Conservation (phyloP, 30 jellyfish, hydroid and myxozoan species). For the Mastigias papua region DNA sequence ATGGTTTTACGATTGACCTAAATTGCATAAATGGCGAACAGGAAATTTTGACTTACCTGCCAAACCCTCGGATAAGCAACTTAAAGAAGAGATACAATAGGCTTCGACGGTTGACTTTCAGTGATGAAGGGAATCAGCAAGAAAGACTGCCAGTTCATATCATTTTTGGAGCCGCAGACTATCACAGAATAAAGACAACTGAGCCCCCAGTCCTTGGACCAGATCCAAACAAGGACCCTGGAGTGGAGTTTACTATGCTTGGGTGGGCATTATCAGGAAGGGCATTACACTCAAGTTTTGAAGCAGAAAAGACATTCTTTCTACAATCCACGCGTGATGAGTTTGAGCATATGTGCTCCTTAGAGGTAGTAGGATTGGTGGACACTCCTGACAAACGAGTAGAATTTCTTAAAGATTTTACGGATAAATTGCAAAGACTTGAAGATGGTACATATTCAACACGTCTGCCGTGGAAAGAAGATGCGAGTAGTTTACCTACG, state of each 20-base stretch:
- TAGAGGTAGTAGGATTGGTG: constrained; percentile 45
- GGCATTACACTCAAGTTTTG: constrained; percentile 1
- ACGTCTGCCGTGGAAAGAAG: constrained; percentile 61
- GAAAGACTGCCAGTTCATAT: constrained; percentile 58
- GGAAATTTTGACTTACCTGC: constrained; percentile 45
- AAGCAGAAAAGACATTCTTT: constrained; percentile 31
- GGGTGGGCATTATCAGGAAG: constrained; percentile 77
- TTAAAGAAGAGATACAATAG: constrained; percentile 62
- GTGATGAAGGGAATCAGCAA: constrained; percentile 50
- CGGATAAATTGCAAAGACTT: constrained; percentile 28
- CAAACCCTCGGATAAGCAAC: constrained; percentile 55
- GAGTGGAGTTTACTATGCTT: constrained; percentile 71
- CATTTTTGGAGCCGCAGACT: constrained; percentile 53
- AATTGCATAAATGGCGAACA: constrained; percentile 65
- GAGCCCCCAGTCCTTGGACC: constrained; percentile 67
- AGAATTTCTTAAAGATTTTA: constrained; percentile 57
- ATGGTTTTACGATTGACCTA: constrained; percentile 41
- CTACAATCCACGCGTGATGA: constrained; percentile 24
- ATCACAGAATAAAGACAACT: constrained; percentile 26
- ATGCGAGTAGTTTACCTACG: constrained; percentile 38
- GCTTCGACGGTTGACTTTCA: constrained; percentile 50
- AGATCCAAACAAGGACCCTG: constrained; percentile 61
- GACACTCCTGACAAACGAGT: constrained; percentile 36
- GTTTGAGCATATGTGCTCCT: constrained; percentile 53
- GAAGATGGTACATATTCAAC: constrained; percentile 69